Evolutionary conservation across 2,113 vertebrate genomes (phyloP).

Genomic region (Chloropsis cyanopogon): DNA sequence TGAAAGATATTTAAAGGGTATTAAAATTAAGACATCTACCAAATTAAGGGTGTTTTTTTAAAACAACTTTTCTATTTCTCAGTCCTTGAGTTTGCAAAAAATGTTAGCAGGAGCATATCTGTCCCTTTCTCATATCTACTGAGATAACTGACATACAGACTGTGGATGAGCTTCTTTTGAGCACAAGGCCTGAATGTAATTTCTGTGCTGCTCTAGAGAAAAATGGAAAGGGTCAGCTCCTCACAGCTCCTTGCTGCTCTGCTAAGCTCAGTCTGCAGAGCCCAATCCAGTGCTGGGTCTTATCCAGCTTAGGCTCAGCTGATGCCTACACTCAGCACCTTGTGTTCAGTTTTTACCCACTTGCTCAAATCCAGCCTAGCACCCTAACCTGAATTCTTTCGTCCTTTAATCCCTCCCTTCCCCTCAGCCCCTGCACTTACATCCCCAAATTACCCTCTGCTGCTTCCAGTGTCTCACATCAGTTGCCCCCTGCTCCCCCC

Average conservation of each 20-base stretch:
- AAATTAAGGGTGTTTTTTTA: neutral
- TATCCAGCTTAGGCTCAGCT: neutral
- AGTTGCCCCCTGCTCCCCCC: neutral
- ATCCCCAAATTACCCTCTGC: neutral
- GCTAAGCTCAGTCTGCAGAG: neutral
- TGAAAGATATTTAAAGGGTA: neutral
- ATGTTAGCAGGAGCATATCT: fast-evolving
- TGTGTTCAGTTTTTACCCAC: neutral
- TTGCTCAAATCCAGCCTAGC: neutral
- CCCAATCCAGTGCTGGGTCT: neutral
- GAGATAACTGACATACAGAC: neutral
- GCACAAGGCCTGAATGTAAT: neutral
- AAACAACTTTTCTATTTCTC: neutral
- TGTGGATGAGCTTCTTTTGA: neutral
- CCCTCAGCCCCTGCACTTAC: neutral
- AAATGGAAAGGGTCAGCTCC: neutral
- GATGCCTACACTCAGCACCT: neutral
- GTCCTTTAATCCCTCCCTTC: neutral
- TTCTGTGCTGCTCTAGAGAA: neutral
- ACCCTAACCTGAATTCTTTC: neutral
- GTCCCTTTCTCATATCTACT: neutral
- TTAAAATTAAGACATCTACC: neutral
- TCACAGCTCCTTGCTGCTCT: neutral
- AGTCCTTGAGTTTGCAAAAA: neutral
- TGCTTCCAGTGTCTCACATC: neutral